Evolutionary conservation across 2,797 vertebrate species (phyloP).

Genomic region (Pempheris klunzingeri): DNA sequence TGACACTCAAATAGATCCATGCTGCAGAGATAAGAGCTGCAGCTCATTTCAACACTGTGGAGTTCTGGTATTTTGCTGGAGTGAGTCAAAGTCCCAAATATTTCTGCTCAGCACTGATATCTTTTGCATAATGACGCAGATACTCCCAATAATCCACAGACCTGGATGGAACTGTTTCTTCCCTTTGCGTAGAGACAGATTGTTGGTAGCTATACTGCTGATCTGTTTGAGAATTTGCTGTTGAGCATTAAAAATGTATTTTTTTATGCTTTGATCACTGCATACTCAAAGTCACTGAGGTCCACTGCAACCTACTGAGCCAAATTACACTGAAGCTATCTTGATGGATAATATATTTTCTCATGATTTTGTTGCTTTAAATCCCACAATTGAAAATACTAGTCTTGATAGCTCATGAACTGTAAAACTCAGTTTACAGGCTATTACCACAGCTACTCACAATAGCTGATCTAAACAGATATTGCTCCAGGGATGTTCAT

Average conservation of each 20-base stretch:
- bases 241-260: too few species aligned
- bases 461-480: neutral
- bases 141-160: slow-evolving; percentile 2
- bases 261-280: too few species aligned
- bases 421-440: neutral
- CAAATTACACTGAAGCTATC: neutral
- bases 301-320: neutral
- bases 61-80: neutral
- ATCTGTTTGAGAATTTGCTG: too few species aligned
- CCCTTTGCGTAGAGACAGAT: neutral
- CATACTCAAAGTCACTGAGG: neutral
- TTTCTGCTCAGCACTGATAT: neutral
- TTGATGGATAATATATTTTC: too few species aligned
- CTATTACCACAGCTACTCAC: neutral
- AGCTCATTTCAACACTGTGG: slow-evolving; percentile 2
- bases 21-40: neutral
- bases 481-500: neutral
- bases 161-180: neutral
- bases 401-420: neutral
- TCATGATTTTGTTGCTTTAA: too few species aligned
- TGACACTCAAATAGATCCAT: neutral
- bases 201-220: too few species aligned
- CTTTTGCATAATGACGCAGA: neutral
- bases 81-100: neutral
- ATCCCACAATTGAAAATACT: neutral